phyloP scores from a whole-genome alignment of 2,113 vertebrate genomes.

The Columba livia region DNA sequence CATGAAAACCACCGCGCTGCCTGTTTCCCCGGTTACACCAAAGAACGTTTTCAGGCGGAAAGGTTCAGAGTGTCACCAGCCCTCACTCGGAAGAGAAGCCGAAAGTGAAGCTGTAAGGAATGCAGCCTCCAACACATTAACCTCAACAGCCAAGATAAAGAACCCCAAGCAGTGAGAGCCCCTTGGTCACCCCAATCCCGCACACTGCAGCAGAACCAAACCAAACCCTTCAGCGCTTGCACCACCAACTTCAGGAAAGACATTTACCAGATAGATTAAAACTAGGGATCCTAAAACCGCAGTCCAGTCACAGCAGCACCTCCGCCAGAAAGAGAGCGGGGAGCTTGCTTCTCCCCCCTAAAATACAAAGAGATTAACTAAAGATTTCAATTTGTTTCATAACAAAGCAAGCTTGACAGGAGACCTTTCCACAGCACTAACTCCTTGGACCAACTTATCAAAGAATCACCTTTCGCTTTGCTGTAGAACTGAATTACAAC shows the following conservation, averaged over 20 bases:
- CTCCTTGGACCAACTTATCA: neutral
- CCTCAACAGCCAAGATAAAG: neutral
- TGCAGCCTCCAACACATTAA: neutral
- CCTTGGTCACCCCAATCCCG: neutral
- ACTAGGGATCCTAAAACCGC: neutral
- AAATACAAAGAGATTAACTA: neutral
- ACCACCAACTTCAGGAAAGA: neutral
- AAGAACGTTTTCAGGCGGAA: neutral
- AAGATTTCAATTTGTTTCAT: neutral
- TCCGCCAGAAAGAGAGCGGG: neutral
- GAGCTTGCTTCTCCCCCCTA: neutral
- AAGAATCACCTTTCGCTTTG: neutral
- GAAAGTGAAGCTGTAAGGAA: constrained; percentile 20
- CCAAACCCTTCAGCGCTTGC: neutral
- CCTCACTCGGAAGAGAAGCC: constrained; percentile 41
- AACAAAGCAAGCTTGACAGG: neutral
- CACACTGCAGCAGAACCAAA: neutral
- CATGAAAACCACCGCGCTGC: neutral
- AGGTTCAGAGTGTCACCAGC: neutral
- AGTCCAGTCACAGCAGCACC: neutral
- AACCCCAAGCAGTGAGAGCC: neutral
- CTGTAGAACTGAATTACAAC: neutral
- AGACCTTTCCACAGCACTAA: neutral
- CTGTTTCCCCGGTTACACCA: neutral
- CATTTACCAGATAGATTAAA: neutral